These are phyloP conservation scores for Pandemis heparana DNA, from an alignment of 2,888 invertebrate species.

Conservation along the genomic window DNA sequence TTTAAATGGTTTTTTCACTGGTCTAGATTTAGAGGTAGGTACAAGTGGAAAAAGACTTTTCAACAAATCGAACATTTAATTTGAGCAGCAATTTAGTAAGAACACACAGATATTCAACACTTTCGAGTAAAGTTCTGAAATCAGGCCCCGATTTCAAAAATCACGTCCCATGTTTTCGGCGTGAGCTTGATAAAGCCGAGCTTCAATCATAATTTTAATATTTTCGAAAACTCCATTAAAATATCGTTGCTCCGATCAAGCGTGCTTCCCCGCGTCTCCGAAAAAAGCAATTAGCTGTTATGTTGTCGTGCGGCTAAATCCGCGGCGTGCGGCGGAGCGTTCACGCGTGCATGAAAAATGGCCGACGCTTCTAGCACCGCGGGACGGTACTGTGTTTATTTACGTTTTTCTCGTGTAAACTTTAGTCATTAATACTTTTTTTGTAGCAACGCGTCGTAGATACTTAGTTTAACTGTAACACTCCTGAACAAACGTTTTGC, in stretches of 20 bases:
- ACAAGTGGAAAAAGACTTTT: too few species aligned
- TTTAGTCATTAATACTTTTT: slow-evolving; percentile 1
- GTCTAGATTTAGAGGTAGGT: too few species aligned
- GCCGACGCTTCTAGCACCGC: slow-evolving; percentile 47
- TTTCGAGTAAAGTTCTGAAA: too few species aligned
- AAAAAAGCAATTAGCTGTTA: slow-evolving; percentile 83
- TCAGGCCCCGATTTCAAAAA: too few species aligned
- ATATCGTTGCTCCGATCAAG: slow-evolving; percentile 31
- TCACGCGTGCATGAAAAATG: slow-evolving; percentile 83
- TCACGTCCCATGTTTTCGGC: too few species aligned
- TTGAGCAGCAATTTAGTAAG: too few species aligned
- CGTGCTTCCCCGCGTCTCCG: slow-evolving; percentile 51
- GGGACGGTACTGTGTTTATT: slow-evolving; percentile 7
- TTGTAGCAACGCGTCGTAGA: background rate
- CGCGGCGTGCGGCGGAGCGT: slow-evolving; percentile 69
- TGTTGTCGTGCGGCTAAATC: slow-evolving; percentile 54
- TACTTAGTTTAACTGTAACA: too few species aligned
- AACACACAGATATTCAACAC: too few species aligned
- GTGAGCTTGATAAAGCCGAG: too few species aligned
- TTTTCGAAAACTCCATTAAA: slow-evolving; percentile 34
- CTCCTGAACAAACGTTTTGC: too few species aligned
- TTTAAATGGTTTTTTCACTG: too few species aligned
- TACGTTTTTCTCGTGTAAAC: slow-evolving; percentile 2
- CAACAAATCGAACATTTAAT: too few species aligned
- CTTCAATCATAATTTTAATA: slow-evolving; percentile 1